Evolutionary conservation across 2,113 vertebrate genomes (phyloP).

Genomic region (Microtus pennsylvanicus): DNA sequence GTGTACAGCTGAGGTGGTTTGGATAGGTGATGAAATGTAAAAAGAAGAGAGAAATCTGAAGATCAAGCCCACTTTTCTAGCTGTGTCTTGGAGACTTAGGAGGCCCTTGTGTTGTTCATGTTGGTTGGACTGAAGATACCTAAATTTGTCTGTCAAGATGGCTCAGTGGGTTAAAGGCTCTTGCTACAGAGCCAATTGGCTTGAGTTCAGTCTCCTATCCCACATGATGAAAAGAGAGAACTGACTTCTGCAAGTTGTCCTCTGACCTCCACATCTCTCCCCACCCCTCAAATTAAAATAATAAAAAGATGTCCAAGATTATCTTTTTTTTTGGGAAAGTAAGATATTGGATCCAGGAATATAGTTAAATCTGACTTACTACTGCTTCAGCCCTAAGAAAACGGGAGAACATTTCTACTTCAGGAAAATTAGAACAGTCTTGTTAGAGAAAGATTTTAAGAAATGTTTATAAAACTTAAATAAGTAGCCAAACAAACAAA

Average conservation of each 20-base stretch:
- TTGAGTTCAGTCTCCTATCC: not conserved
- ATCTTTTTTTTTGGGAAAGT: conserved; percentile 45
- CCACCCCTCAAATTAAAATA: not conserved
- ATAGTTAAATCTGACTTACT: not conserved
- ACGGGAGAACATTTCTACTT: not conserved
- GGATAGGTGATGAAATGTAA: conserved; percentile 26
- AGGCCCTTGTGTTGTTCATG: not conserved
- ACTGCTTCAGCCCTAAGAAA: not conserved
- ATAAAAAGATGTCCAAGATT: not conserved
- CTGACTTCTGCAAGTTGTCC: not conserved
- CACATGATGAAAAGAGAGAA: not conserved
- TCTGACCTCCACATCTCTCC: not conserved
- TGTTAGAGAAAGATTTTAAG: not conserved
- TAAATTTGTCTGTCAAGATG: not conserved
- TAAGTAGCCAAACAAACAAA: not conserved
- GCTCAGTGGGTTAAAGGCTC: not conserved
- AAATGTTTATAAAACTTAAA: not conserved
- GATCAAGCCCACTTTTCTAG: not conserved
- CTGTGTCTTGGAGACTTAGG: not conserved
- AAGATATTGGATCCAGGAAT: conserved; percentile 20
- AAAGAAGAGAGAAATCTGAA: not conserved
- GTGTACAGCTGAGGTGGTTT: conserved; percentile 3
- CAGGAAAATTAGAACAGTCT: conserved; percentile 5
- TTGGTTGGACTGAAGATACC: not conserved
- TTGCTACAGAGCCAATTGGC: not conserved